Base-by-base conservation (phyloP, 2,888 invertebrate genomes). In the Falcaria lacertinaria region DNA sequence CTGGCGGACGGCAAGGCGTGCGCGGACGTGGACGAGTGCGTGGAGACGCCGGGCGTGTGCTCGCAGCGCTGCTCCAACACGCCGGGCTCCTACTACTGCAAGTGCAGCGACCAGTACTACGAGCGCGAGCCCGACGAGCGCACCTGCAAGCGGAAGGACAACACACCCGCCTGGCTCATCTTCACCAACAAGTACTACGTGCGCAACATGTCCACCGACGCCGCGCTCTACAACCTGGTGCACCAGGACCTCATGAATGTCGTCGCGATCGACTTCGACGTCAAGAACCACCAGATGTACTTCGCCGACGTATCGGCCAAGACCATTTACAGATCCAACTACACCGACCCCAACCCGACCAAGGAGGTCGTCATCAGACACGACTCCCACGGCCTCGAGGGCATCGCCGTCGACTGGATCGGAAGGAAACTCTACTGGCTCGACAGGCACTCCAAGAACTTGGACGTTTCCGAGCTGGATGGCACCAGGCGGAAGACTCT, bases 101-200 rank as follows among this genome's bases (percentile, higher is more conserved):
- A 98, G 78, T 99, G 99, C 74, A 95, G 97, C 63, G 96, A 97
- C 14, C 93, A 92, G 8, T 97, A 94, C 74, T 98, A 97, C 74
- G 96, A 97, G 61, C 89, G 97, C 39, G 94, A 94, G 64, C 84
- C 91, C 0, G 97, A 98, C 69, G 96, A 97, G 61, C 95, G 94
- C 54, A 96, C 96, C 0, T 98, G 98, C 81, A 98, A 98, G 77
- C 91, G 97, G 32, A 93, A 93, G 60, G 97, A 98, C 64, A 92
- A 92, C 59, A 91, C 91, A 47, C 84, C 92, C 22, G 96, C 98
- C 0, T 98, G 97, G 97, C 81, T 98, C 13, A 91, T 98, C 42
- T 97, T 98, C 74, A 97, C 98, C 11, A 99, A 99, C 75, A 97
- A 98, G 69, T 99, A 99, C 79, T 99, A 99, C 80, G 95, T 99